These are phyloP conservation scores for Orthosia cruda DNA, from an alignment of 2,888 invertebrate species.

Conservation along the genomic window DNA sequence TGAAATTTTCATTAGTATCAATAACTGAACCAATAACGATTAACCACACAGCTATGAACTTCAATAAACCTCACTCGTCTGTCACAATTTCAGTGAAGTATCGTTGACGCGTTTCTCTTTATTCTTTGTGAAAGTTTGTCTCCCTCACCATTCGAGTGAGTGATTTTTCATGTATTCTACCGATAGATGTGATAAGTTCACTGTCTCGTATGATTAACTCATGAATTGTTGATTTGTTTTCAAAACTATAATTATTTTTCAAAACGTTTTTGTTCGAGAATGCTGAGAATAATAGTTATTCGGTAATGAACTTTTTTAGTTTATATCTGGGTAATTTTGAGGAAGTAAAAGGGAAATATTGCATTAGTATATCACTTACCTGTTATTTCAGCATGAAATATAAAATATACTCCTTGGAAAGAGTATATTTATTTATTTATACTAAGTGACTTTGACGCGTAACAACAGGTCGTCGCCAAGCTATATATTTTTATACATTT, in stretches of 20 bases:
- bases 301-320: too few relatives aligned
- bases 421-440: too few relatives aligned
- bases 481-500: too few relatives aligned
- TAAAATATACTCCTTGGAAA: too few relatives aligned
- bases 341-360: too few relatives aligned
- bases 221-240: constrained; percentile 34
- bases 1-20: not conserved
- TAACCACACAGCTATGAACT: not conserved
- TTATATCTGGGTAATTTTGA: too few relatives aligned
- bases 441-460: too few relatives aligned
- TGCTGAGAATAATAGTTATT: too few relatives aligned
- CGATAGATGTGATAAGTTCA: constrained; percentile 55
- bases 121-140: constrained; percentile 65
- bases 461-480: too few relatives aligned
- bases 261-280: not conserved
- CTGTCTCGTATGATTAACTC: constrained; percentile 17
- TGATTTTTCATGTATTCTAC: constrained; percentile 74
- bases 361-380: too few relatives aligned
- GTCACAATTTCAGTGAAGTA: constrained; percentile 32
- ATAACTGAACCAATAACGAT: too few relatives aligned
- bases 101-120: constrained; percentile 49
- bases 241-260: not conserved
- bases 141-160: constrained; percentile 67
- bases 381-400: too few relatives aligned
- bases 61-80: constrained; percentile 13